A percentile compares a stretch with the other conserved stretches of the same genome.
Conservation (phyloP, 2,888 invertebrate species). For the Eristalis arbustorum region DNA sequence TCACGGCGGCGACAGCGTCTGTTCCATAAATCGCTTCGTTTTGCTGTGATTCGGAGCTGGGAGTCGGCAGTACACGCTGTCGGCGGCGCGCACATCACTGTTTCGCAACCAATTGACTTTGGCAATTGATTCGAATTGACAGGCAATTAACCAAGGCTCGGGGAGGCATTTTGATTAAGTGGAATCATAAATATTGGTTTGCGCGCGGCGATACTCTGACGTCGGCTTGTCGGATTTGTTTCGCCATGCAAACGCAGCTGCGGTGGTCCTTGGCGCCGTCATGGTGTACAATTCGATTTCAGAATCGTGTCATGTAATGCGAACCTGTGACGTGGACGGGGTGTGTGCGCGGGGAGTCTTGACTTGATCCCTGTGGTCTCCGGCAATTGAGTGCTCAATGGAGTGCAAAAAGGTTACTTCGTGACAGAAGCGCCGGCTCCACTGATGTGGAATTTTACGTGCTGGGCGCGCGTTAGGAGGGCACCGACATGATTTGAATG, state of each 20-base stretch:
- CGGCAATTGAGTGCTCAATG: conserved; percentile 48
- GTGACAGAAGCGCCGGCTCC: not conserved
- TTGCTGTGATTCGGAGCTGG: conserved; percentile 1
- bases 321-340: conserved; percentile 37
- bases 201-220: conserved; percentile 2
- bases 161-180: conserved; percentile 67
- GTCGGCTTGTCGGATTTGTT: conserved; percentile 49
- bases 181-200: conserved; percentile 54
- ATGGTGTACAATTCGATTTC: conserved; percentile 6
- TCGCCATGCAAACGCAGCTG: conserved; percentile 26
- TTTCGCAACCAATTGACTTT: conserved; percentile 67
- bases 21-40: conserved; percentile 33
- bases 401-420: conserved; percentile 7
- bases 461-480: not conserved
- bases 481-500: not conserved
- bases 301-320: conserved; percentile 4
- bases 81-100: conserved; percentile 10
- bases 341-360: not conserved
- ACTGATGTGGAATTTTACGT: not conserved
- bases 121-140: conserved; percentile 69
- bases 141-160: conserved; percentile 66
- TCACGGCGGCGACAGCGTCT: conserved; percentile 17
- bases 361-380: conserved; percentile 54
- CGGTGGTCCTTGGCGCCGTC: conserved; percentile 56
- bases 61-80: conserved; percentile 22